Evolutionary conservation across 2,888 invertebrate species (phyloP).

Genomic region (Cosmia pyralina): DNA sequence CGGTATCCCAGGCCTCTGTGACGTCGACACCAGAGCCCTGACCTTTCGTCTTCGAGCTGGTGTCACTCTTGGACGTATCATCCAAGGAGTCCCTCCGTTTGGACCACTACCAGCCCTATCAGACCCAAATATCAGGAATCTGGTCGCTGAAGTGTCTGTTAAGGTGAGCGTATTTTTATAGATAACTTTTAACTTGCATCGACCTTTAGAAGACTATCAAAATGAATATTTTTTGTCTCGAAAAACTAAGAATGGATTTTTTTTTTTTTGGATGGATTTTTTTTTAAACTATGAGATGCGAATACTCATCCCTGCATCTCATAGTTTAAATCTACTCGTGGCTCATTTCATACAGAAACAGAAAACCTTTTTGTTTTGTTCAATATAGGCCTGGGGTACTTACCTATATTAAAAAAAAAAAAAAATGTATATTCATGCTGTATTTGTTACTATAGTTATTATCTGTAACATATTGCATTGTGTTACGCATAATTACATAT

Average conservation of each 20-base stretch:
- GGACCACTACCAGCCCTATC: conserved; percentile 78
- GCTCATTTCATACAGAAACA: background rate
- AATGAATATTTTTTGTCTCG: background rate
- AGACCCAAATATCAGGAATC: conserved; percentile 96
- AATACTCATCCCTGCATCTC: background rate
- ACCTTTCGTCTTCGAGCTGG: conserved; percentile 98
- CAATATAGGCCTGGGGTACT: no score
- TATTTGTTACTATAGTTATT: background rate
- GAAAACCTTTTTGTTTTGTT: background rate
- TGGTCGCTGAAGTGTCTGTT: conserved; percentile 97
- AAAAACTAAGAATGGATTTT: no score
- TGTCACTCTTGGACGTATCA: conserved; percentile 93
- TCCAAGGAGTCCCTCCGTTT: conserved; percentile 89
- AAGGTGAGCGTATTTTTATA: conserved; percentile 87
- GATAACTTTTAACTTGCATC: background rate
- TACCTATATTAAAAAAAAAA: no score
- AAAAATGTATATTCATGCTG: background rate
- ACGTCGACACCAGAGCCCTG: conserved; percentile 97
- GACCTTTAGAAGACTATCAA: background rate
- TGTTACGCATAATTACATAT: background rate
- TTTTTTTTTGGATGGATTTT: no score
- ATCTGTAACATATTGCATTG: background rate
- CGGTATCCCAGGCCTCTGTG: conserved; percentile 96
- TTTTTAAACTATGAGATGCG: no score
- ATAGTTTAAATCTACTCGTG: background rate